Base-by-base conservation (phyloP, 2,888 invertebrate genomes). In the Patella depressa region DNA sequence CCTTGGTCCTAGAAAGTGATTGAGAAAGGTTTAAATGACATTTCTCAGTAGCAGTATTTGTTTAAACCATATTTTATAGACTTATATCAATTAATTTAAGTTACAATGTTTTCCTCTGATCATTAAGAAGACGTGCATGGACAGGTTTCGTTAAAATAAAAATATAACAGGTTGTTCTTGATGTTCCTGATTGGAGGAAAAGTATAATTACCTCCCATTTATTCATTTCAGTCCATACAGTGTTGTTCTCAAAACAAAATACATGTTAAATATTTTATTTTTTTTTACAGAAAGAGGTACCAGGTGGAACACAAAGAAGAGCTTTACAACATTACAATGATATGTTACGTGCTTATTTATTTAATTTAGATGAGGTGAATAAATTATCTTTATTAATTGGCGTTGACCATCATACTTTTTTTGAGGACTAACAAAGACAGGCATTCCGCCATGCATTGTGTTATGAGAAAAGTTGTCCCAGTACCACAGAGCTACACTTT, bases 321-420 rank as follows among this genome's bases (percentile, higher is more conserved):
- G 95, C 96, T 91, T 92, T 96, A 0, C 85, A 93, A 55, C 93
- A 94, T 76, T 90, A 97, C 34, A 94, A 95, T 1, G 94, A 95
- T 84, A 96, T 97, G 88, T 96, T 97, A 90, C 95, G 96, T 92
- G 96, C 96, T 1, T 94, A 96, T 9, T 89, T 97, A 17, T 94
- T 97, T 79, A 94, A 94, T 0, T 97, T 97, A 88, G 97, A 98
- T 91, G 97, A 97, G 85, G 89, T 88, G 59, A 65, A 79, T 53
- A 45, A 0, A 34, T 34, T 34, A 34, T 34, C 34, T 34, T 34
- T 34, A 34, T 34, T 72, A 72, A 9, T 72, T 72, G 45, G 45
- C 0, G 1, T 72, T 53, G 24, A 14, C 34, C n/a, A 9, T 45
- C 45, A 45, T 45, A 45, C 45, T 45, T 45, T 9, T 9, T 45